Evolutionary conservation across 1,140 invertebrate genomes (phyloP), one percentile per base, ranked within the genome.

Genomic region (Homalodisca vitripennis): DNA sequence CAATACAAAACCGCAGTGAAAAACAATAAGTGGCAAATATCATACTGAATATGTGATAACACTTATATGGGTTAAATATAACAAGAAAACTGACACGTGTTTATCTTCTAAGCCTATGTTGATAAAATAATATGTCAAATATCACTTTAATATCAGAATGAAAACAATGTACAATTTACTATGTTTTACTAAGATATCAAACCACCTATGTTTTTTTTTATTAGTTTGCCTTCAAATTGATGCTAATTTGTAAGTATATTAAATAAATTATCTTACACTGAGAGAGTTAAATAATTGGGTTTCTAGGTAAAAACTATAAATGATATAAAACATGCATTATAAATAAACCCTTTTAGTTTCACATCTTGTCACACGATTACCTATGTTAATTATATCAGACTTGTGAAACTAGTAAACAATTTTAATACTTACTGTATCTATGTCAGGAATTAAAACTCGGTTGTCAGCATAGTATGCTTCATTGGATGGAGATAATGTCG

Each of bases 401-500:
- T 14, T 13, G n/a, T 46, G n/a, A n/a, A 41, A 22, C 3, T 34
- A 32, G 20, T 17, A n/a, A 22, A 34, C 32, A 22, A 46, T 10
- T 34, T 17, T 26, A 17, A 34, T 12, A 66, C 53, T 68, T 34
- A 68, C 67, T 20, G 48, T 24, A 24, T 62, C 67, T 32, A 24
- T 60, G 13, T 68, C 67, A 17, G 67, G 67, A 41, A 68, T 68
- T 29, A 62, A 62, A 12, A 68, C 48, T 17, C 51, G 32, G 53
- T 53, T 62, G 32, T 68, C 67, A 2, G 34, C 30, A 62, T 29
- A 46, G 24, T 57, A 30, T 24, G 26, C 55, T 24, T 34, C 34
- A 27, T 41, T 46, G 29, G 53, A 22, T 24, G 67, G 20, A 3
- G 47, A 27, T 30, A 32, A 24, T 12, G 46, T 34, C 12, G 12